A percentile compares a stretch with the other conserved stretches of the same genome.
Conservation (phyloP, 1,140 invertebrate genomes). For the Gryon sp. region DNA sequence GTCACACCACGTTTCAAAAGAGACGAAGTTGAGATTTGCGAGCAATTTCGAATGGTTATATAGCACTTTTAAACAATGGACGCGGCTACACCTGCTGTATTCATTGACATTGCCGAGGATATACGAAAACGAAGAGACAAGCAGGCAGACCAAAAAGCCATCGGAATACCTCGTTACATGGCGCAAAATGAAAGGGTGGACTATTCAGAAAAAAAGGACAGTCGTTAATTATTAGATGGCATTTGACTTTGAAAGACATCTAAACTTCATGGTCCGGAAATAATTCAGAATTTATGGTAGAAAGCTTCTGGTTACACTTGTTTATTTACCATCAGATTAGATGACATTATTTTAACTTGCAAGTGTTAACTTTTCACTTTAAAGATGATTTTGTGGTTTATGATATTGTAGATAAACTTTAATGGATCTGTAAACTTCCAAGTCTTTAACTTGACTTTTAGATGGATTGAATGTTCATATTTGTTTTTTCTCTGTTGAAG, state of each 20-base stretch:
- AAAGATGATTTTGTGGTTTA: no score
- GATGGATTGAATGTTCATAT: no score
- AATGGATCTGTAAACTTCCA: no score
- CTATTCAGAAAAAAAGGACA: constrained; percentile 30
- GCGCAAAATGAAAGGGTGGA: constrained; percentile 30
- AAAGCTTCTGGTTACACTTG: constrained; percentile 4
- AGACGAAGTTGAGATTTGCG: constrained; percentile 51
- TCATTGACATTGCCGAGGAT: constrained; percentile 63
- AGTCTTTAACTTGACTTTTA: no score
- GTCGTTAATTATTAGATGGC: constrained; percentile 27
- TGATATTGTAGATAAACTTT: no score
- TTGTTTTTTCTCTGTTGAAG: no score
- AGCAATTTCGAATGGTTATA: constrained; percentile 62
- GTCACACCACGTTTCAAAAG: constrained; percentile 56
- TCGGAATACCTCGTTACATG: constrained; percentile 45
- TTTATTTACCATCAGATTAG: not conserved
- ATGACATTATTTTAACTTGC: no score
- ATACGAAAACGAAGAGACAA: constrained; percentile 9
- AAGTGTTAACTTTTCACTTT: no score
- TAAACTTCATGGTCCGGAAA: constrained; percentile 11
- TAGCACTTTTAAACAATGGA: constrained; percentile 64
- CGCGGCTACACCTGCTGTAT: constrained; percentile 53
- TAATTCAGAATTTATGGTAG: constrained; percentile 17
- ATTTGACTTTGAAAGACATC: no score
- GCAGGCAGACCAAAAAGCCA: constrained; percentile 32